These are phyloP conservation scores for Crypturellus undulatus DNA, from an alignment of 2,113 vertebrate species.

Conservation along the genomic window DNA sequence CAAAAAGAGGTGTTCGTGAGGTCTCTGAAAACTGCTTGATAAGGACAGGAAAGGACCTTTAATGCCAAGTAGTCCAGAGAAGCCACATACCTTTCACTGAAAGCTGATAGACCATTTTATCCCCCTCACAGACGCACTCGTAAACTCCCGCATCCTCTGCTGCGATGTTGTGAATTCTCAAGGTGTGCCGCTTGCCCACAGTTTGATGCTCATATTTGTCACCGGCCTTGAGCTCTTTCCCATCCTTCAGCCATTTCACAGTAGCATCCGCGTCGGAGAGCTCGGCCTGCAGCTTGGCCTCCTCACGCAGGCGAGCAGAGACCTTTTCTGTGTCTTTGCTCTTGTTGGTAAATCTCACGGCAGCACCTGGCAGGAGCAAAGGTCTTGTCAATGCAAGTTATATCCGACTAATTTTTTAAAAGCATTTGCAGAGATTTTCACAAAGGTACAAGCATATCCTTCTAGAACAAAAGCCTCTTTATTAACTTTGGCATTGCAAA, in stretches of 20 bases:
- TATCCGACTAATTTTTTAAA: fast-evolving
- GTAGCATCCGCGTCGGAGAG: slow-evolving; percentile 81
- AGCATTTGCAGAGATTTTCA: not conserved
- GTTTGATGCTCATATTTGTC: slow-evolving; percentile 87
- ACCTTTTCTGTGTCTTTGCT: slow-evolving; percentile 40
- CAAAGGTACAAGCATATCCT: not conserved
- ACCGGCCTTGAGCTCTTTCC: slow-evolving; percentile 79
- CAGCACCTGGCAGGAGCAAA: slow-evolving; percentile 66
- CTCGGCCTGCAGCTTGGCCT: slow-evolving; percentile 84
- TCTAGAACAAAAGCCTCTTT: not conserved
- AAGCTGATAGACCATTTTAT: slow-evolving; percentile 80
- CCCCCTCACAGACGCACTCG: slow-evolving; percentile 83
- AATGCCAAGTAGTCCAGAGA: not conserved
- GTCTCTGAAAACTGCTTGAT: fast-evolving
- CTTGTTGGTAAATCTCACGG: slow-evolving; percentile 80
- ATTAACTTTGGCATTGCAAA: not conserved
- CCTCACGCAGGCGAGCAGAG: slow-evolving; percentile 76
- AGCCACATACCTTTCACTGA: slow-evolving; percentile 83
- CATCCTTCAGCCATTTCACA: slow-evolving; percentile 87
- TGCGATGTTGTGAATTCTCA: slow-evolving; percentile 80
- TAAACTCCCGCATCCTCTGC: slow-evolving; percentile 86
- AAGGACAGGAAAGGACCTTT: not conserved
- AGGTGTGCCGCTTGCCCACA: slow-evolving; percentile 72
- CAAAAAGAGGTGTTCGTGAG: fast-evolving
- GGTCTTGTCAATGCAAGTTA: not conserved